Base-by-base conservation (phyloP, 2,888 invertebrate species). In the Plebejus argus region DNA sequence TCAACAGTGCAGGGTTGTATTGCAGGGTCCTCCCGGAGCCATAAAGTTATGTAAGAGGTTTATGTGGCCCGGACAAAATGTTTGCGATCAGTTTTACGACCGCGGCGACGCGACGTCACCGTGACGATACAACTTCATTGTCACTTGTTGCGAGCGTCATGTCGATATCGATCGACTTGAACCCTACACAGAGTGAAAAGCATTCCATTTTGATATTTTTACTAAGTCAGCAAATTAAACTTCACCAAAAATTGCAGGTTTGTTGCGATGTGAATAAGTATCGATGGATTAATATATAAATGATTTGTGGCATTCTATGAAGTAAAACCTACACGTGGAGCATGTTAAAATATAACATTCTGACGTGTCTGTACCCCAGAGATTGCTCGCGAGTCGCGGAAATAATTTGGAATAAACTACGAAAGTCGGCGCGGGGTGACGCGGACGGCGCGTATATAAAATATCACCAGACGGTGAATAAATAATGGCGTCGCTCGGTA, bases 51-150 rank as follows among this genome's bases (percentile, higher is more conserved):
- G n/a, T 15, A 23, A 66, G 33, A 66, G 28, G 12, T 66, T 66
- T 66, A 66, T 33, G 66, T 28, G 0, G 66, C 18, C 23, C 12
- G 66, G 66, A 18, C 12, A 1, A 18, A 66, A 66, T 66, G 33
- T 33, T 33, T 33, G 66, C 66, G 66, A 28, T 66, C 28, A 66
- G 18, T 66, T 66, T 66, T 66, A 66, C 66, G 66, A 66, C 33
- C 23, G 23, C 61, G 4, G 20, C 23, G 23, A 66, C 33, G 20
- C 23, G 23, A 66, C 33, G 66, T 28, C 23, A 66, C 12, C 20
- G 4, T 66, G 61, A 66, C 66, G 66, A 66, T 66, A 33, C 66
- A 33, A 33, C 66, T 66, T 18, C 66, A 66, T 66, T 33, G 66
- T 28, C 66, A 66, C 28, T 15, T 58, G 20, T 58, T 20, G 53